Percentiles rank a stretch among this genome's conserved stretches.
Conservation (phyloP, 2,888 invertebrate genomes). For the Aspidiotus destructor region DNA sequence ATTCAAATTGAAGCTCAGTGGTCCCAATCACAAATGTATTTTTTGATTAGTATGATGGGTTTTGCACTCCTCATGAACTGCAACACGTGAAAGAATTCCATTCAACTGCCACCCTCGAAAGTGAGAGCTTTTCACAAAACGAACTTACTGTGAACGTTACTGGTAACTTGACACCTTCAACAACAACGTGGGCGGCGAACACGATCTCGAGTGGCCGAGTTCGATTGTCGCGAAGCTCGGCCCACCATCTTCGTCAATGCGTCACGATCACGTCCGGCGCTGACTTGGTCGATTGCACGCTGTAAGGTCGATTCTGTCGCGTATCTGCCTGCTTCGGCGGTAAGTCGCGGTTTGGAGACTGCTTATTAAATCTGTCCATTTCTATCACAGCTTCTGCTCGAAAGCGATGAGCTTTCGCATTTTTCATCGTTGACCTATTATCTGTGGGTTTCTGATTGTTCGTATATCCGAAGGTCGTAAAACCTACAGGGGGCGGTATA, state of each 20-base stretch:
- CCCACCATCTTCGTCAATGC: slow-evolving; percentile 54
- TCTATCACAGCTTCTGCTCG: slow-evolving; percentile 55
- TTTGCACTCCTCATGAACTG: no score
- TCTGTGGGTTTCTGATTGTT: slow-evolving; percentile 37
- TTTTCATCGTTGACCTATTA: slow-evolving; percentile 23
- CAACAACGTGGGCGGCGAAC: no score
- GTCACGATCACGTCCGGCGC: slow-evolving; percentile 84
- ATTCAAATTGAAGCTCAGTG: no score
- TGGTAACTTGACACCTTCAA: no score
- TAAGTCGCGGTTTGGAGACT: slow-evolving; percentile 23
- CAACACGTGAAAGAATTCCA: no score
- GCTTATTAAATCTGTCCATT: slow-evolving; percentile 39
- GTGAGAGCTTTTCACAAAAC: no score
- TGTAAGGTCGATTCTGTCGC: slow-evolving; percentile 49
- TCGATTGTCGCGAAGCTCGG: slow-evolving; percentile 39
- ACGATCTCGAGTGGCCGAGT: no score
- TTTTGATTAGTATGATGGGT: no score
- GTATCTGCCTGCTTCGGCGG: background rate
- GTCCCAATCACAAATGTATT: no score
- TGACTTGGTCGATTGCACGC: slow-evolving; percentile 75
- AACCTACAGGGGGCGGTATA: slow-evolving; percentile 40
- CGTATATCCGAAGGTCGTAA: slow-evolving; percentile 51
- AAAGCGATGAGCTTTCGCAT: slow-evolving; percentile 41
- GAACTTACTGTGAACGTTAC: no score
- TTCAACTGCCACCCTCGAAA: no score